phyloP scores from a whole-genome alignment of 2,797 vertebrate species.

The Gallinago solitaria region DNA sequence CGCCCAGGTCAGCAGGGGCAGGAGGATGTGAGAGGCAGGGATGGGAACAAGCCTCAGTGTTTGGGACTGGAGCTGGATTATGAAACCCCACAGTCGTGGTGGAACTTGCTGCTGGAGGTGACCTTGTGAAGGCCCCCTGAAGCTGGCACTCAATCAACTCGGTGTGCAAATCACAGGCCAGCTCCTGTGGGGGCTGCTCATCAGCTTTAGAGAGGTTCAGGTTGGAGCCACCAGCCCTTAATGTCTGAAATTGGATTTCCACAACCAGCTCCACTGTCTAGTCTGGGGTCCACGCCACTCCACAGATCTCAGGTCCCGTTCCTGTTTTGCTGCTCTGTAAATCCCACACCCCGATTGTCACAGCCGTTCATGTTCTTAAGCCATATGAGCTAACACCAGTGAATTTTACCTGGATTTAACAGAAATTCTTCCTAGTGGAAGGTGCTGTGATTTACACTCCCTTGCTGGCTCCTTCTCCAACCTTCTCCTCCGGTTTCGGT shows the following conservation, averaged over 20 bases:
- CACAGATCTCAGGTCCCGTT: too few species aligned
- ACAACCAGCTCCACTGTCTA: rapidly evolving
- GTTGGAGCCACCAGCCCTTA: background rate
- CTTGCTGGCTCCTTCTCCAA: background rate
- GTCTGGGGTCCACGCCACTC: background rate
- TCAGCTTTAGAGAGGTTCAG: background rate
- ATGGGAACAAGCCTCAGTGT: background rate
- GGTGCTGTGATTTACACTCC: background rate
- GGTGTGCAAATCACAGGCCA: rapidly evolving
- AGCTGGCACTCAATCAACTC: background rate
- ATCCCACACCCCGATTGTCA: background rate
- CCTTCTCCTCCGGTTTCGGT: background rate
- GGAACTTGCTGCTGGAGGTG: background rate
- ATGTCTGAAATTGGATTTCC: background rate
- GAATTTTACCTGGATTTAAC: background rate
- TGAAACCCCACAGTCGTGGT: rapidly evolving
- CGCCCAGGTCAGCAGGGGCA: background rate
- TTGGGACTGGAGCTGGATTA: background rate
- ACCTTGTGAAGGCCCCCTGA: background rate
- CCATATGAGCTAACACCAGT: background rate
- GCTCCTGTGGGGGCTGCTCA: background rate
- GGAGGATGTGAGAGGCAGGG: background rate
- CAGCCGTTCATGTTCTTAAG: background rate
- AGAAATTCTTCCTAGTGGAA: background rate
- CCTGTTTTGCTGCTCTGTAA: background rate